Conservation (phyloP, 1,140 invertebrate genomes). For the Pseudobourletiella spinata region DNA sequence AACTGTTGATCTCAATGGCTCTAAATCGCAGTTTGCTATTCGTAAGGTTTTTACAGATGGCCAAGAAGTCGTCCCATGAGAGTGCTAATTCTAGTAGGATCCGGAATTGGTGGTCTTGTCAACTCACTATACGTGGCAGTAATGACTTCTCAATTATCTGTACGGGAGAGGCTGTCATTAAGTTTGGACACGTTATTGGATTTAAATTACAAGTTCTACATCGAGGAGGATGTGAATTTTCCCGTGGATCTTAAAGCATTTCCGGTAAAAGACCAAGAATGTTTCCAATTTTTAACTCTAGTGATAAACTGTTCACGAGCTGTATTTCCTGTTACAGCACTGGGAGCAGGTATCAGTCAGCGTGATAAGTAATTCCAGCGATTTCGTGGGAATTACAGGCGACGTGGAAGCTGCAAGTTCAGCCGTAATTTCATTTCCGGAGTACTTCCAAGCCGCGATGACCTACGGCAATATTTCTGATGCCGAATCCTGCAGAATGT, state of each 20-base stretch:
- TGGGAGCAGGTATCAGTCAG: too few species aligned
- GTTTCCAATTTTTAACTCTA: too few species aligned
- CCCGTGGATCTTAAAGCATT: neutral
- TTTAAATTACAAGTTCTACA: neutral
- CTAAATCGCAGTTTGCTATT: too few species aligned
- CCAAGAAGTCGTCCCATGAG: neutral
- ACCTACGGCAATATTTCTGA: neutral
- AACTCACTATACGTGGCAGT: neutral
- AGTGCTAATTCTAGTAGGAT: neutral
- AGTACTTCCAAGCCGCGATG: neutral
- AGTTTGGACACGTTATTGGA: neutral
- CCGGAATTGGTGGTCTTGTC: neutral
- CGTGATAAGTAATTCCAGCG: too few species aligned
- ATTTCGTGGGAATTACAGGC: too few species aligned
- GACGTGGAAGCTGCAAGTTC: too few species aligned
- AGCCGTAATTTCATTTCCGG: neutral
- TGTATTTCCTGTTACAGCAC: too few species aligned
- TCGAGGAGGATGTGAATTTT: neutral
- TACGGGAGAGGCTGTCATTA: neutral
- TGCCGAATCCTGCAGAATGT: neutral
- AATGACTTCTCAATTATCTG: neutral
- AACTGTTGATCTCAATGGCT: too few species aligned
- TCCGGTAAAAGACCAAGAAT: too few species aligned
- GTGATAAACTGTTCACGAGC: too few species aligned
- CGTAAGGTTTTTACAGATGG: neutral